Base-by-base conservation (phyloP, 2,113 vertebrate species). In the Garra rufa region DNA sequence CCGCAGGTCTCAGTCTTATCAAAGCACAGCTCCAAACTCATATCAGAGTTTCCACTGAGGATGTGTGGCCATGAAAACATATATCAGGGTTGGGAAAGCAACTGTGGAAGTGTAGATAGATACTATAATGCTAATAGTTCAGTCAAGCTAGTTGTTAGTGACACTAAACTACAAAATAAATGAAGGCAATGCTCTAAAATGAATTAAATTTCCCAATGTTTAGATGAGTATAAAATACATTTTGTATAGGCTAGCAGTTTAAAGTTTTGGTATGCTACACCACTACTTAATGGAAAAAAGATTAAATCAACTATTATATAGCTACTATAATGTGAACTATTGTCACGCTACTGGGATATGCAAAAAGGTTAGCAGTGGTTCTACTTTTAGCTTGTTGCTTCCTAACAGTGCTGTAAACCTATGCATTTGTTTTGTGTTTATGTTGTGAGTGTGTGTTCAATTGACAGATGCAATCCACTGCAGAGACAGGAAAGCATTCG, bases 1-100 rank as follows among this genome's bases (percentile, higher is more conserved):
- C 50, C 34, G 44, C 80, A 10, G 65, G 65, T 86, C 81, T 67
- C 52, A 17, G 30, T 38, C 57, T 81, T 87, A 85, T 87, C 77
- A 65, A 55, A 70, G n/a, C 55, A 28, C 38, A n/a, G 48, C 30
- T 83, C 46, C 52, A 50, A 34, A 57, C 71, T 44, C 46, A 24
- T 69, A 81, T 88, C 88, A 69, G 8, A 88, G 85, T 92, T 93
- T 94, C 92, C 91, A 89, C 38, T 82, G 85, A 92, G 93, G 92
- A 94, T 93, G 91, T 91, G 80, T 88, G 90, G 90, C 85, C 28
- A 80, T 46, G 13, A 70, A 86, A 81, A 52, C 71, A 83, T 89
- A 92, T 89, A 85, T 85, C 52, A 14, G 75, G 55, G 52, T 14
- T 57, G 6, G 28, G 52, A 30, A 77, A 59, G 75, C 21, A 59